A percentile compares a stretch with the other conserved stretches of the same genome.
Evolutionary conservation across 2,888 invertebrate species (phyloP).

Genomic region (Lasiommata megera): DNA sequence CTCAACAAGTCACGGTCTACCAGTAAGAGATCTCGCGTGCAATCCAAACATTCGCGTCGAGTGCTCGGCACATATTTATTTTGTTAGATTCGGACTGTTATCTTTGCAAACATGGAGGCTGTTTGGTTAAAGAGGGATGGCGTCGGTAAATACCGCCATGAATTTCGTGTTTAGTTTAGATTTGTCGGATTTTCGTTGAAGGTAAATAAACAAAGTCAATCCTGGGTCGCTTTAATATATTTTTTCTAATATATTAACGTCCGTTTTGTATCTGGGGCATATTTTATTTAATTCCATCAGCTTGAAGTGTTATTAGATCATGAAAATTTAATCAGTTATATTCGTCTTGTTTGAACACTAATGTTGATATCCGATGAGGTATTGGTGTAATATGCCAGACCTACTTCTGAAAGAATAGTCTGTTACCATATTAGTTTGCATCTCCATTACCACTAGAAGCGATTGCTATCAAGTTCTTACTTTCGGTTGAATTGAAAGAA

Average conservation of each 20-base stretch:
- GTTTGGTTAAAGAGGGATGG: slow-evolving; percentile 50
- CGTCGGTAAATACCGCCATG: slow-evolving; percentile 35
- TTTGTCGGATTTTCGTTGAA: slow-evolving; percentile 39
- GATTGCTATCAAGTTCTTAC: no score
- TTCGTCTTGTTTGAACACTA: no score
- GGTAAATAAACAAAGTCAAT: slow-evolving; percentile 37
- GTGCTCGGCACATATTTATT: slow-evolving; percentile 71
- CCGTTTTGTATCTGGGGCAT: no score
- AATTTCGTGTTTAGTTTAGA: slow-evolving; percentile 39
- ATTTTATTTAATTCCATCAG: no score
- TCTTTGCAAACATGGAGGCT: slow-evolving; percentile 66
- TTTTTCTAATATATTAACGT: not conserved
- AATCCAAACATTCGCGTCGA: slow-evolving; percentile 43
- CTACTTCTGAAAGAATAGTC: no score
- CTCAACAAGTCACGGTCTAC: slow-evolving; percentile 12
- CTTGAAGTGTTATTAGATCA: no score
- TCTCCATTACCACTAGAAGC: no score
- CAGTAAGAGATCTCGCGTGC: slow-evolving; percentile 18
- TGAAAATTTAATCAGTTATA: no score
- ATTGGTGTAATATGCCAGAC: no score
- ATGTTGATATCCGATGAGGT: no score
- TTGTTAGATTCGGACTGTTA: slow-evolving; percentile 67
- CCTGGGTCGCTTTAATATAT: slow-evolving; percentile 9
- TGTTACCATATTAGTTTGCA: no score
- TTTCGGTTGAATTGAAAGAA: no score